Conservation (phyloP, 2,113 vertebrate genomes). For the Vicugna pacos region DNA sequence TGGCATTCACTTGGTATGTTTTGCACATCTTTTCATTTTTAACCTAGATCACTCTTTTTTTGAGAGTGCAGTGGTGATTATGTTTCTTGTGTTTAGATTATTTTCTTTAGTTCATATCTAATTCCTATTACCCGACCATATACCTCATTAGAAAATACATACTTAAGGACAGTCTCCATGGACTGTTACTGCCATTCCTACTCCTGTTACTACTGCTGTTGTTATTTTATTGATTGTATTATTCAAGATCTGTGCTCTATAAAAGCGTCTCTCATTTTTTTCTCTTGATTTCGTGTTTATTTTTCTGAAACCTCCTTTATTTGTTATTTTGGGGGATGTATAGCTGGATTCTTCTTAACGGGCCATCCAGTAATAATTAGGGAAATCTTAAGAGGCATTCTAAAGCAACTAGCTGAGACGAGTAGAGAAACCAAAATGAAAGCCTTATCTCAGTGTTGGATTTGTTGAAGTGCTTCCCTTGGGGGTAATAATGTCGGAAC, state of each 20-base stretch:
- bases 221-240: neutral
- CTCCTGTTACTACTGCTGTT: neutral
- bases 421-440: neutral
- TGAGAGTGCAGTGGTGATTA: accelerated
- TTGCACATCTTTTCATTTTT: neutral
- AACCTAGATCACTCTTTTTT: neutral
- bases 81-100: neutral
- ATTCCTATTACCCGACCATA: neutral
- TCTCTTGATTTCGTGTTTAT: neutral
- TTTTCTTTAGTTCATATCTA: neutral
- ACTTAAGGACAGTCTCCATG: neutral
- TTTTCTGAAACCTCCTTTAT: neutral
- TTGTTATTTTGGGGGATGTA: neutral
- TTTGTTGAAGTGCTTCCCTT: neutral
- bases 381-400: neutral
- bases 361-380: neutral
- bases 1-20: neutral
- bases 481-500: neutral
- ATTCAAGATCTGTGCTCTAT: neutral
- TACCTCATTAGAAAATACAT: neutral
- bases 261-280: neutral
- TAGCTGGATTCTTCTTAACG: neutral
- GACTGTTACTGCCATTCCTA: neutral
- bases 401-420: neutral
- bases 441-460: neutral